Conservation (phyloP, 2,113 vertebrate genomes). For the Reinhardtius hippoglossoides region DNA sequence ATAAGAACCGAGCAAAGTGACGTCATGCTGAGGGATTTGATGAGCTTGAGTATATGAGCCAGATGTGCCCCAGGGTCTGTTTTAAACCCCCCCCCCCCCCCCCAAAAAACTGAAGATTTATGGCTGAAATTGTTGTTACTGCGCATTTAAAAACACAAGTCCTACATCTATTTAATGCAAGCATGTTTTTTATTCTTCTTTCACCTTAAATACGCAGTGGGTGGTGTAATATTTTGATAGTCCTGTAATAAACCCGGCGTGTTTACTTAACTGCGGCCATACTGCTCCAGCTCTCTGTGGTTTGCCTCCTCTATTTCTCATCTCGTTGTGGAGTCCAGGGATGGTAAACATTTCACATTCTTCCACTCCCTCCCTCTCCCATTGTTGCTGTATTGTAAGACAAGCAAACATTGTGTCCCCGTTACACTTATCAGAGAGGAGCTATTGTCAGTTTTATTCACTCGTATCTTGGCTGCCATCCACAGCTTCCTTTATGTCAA, state of each 20-base stretch:
- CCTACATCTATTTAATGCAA: neutral
- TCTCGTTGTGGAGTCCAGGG: conserved; percentile 48
- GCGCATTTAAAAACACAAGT: neutral
- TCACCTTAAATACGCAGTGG: neutral
- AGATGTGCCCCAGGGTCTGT: too few relatives aligned
- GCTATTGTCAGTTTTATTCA: conserved; percentile 57
- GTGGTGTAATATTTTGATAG: conserved; percentile 34
- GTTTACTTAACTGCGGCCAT: conserved; percentile 35
- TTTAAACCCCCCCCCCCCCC: too few relatives aligned
- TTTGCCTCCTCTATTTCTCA: conserved; percentile 36
- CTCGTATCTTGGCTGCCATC: conserved; percentile 50
- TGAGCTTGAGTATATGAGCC: neutral
- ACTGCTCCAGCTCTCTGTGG: conserved; percentile 22
- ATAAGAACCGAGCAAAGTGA: conserved; percentile 7
- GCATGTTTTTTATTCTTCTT: neutral
- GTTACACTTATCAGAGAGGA: conserved; percentile 47
- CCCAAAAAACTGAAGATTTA: too few relatives aligned
- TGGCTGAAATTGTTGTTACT: neutral
- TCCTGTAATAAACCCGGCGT: conserved; percentile 26
- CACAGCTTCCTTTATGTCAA: conserved; percentile 41
- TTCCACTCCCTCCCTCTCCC: conserved; percentile 13
- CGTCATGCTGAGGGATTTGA: conserved; percentile 2
- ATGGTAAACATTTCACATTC: conserved; percentile 61
- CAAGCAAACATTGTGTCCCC: conserved; percentile 59
- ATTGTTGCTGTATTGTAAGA: conserved; percentile 48